Percentiles rank a stretch among this genome's conserved stretches.
Conservation (phyloP, 2,113 vertebrate species). For the Telmatochromis brachygnathus region DNA sequence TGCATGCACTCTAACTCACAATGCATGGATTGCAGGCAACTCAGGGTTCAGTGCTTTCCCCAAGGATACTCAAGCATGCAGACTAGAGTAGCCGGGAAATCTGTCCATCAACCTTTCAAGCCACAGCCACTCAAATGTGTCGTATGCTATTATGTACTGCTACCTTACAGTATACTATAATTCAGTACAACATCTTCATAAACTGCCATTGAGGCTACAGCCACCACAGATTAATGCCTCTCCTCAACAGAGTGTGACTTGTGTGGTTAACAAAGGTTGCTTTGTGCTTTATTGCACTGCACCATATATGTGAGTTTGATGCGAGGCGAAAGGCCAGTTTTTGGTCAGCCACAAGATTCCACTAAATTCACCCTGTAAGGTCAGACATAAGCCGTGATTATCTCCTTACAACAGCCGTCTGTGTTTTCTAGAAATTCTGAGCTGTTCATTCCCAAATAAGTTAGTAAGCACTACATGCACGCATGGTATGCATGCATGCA, state of each 20-base stretch:
- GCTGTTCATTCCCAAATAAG: conserved; percentile 14
- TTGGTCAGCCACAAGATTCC: background rate
- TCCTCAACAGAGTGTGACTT: background rate
- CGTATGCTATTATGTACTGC: background rate
- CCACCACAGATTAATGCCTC: background rate
- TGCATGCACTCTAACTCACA: background rate
- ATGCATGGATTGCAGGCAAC: background rate
- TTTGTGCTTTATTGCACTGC: background rate
- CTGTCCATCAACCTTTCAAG: background rate
- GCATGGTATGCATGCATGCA: conserved; percentile 17
- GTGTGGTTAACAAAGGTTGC: background rate
- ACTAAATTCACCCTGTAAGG: background rate
- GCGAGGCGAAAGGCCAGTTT: background rate
- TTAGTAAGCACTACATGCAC: conserved; percentile 33
- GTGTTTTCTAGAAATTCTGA: background rate
- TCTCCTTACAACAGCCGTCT: conserved; percentile 17
- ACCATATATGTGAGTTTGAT: background rate
- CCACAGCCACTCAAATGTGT: background rate
- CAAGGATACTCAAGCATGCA: background rate
- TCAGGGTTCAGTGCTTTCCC: background rate
- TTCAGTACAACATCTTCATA: background rate
- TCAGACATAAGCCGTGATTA: background rate
- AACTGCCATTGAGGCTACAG: background rate
- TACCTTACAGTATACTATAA: background rate
- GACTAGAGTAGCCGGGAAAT: background rate